Evolutionary conservation across 2,113 vertebrate genomes (phyloP).

Genomic region (Trematomus loennbergii): DNA sequence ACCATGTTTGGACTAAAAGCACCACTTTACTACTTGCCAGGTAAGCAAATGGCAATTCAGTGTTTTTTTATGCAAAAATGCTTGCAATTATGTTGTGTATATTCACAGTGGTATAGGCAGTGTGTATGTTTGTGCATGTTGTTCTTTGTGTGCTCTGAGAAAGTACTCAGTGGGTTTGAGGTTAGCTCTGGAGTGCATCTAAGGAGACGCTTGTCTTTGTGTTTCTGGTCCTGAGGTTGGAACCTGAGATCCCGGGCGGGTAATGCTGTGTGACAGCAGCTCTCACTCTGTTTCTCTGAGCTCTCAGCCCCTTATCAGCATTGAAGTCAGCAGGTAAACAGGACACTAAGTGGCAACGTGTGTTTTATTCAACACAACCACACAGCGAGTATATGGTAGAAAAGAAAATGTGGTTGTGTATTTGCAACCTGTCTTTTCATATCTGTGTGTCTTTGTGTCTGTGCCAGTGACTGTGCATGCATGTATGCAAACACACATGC

Average conservation of each 20-base stretch:
- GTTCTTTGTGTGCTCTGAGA: slow-evolving; percentile 17
- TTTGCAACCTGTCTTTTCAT: neutral
- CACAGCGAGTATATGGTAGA: neutral
- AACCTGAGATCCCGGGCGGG: slow-evolving; percentile 58
- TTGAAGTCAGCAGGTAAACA: slow-evolving; percentile 66
- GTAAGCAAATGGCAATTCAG: slow-evolving; percentile 83
- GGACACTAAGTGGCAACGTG: slow-evolving; percentile 42
- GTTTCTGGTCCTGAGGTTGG: slow-evolving; percentile 66
- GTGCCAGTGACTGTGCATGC: slow-evolving; percentile 6
- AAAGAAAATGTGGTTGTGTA: slow-evolving; percentile 26
- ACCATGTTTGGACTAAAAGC: slow-evolving; percentile 99
- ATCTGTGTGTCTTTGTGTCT: neutral
- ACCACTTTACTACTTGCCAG: slow-evolving; percentile 98
- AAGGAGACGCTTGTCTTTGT: slow-evolving; percentile 69
- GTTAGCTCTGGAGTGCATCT: slow-evolving; percentile 59
- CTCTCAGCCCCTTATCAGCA: slow-evolving; percentile 59
- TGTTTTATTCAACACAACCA: slow-evolving; percentile 57
- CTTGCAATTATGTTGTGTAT: no score
- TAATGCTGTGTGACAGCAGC: slow-evolving; percentile 74
- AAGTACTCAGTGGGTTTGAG: slow-evolving; percentile 54
- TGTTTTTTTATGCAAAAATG: neutral
- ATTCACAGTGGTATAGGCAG: no score
- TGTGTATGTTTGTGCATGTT: no score
- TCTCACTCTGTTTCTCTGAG: slow-evolving; percentile 54
- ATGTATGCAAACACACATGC: neutral